phyloP scores from a whole-genome alignment of 2,888 invertebrate species.

The Trichogramma evanescens region DNA sequence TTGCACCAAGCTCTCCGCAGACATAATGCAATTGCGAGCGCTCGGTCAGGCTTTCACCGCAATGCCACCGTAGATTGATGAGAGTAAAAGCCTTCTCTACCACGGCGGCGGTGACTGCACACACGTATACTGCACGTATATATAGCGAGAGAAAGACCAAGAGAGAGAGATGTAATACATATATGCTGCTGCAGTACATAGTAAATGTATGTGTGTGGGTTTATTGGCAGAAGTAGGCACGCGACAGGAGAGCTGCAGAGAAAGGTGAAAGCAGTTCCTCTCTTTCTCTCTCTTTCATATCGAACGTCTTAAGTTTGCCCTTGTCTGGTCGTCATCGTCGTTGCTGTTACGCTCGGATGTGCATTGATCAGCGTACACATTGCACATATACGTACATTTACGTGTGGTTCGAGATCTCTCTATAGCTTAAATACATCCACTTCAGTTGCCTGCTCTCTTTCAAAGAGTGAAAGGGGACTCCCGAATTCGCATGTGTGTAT shows the following conservation, averaged over 20 bases:
- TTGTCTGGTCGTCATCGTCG: constrained; percentile 17
- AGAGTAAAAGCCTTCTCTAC: not conserved
- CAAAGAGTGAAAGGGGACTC: no score
- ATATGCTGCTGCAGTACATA: no score
- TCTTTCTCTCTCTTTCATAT: no score
- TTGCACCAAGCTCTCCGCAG: not conserved
- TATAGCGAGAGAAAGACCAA: constrained; percentile 11
- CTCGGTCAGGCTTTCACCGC: not conserved
- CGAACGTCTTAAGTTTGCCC: not conserved
- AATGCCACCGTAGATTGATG: no score
- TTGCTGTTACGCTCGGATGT: constrained; percentile 13
- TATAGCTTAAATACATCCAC: no score
- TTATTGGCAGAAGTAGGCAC: not conserved
- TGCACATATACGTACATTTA: not conserved
- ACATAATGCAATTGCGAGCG: not conserved
- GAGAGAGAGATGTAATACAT: not conserved
- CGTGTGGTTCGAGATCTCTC: no score
- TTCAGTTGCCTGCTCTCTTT: no score
- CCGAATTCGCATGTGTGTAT: no score
- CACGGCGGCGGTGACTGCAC: not conserved
- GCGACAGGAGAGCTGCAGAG: constrained; percentile 27
- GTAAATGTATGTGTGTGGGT: not conserved
- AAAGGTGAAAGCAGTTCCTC: constrained; percentile 48
- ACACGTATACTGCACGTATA: not conserved
- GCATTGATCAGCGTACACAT: not conserved